Conservation (phyloP, 2,797 vertebrate genomes). For the Meda fulgida region DNA sequence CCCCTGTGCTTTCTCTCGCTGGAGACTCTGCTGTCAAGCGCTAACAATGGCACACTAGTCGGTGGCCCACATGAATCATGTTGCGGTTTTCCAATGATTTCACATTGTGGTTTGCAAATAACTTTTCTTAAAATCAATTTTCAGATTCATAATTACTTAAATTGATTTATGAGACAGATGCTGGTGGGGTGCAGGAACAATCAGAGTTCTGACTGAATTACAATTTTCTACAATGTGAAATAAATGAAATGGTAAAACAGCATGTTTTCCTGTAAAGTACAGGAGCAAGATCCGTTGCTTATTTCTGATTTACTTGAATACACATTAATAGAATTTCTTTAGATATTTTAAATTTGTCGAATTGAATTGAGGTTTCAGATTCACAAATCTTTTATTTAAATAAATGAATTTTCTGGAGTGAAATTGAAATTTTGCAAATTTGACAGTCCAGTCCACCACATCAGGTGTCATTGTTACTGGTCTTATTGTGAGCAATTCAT, state of each 20-base stretch:
- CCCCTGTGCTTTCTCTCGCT: conserved; percentile 39
- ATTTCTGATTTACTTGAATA: neutral
- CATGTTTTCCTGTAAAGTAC: neutral
- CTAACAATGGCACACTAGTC: conserved; percentile 59
- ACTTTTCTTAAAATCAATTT: neutral
- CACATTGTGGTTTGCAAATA: conserved; percentile 17
- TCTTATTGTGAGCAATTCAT: neutral
- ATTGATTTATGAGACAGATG: neutral
- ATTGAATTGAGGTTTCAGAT: neutral
- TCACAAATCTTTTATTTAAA: neutral
- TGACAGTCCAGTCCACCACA: neutral
- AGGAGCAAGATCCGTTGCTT: no score
- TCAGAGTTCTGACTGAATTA: neutral
- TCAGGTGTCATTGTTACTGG: neutral
- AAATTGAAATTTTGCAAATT: neutral
- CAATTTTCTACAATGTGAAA: neutral
- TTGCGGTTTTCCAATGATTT: conserved; percentile 30
- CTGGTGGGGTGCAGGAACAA: neutral
- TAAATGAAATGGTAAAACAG: neutral
- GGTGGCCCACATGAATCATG: conserved; percentile 32
- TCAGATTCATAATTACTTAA: neutral
- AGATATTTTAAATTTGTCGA: neutral
- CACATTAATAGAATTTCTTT: neutral
- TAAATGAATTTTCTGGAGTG: neutral
- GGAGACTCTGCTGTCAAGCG: conserved; percentile 60